Evolutionary conservation across 2,888 invertebrate species (phyloP).

Genomic region (Chrysina gloriosa): DNA sequence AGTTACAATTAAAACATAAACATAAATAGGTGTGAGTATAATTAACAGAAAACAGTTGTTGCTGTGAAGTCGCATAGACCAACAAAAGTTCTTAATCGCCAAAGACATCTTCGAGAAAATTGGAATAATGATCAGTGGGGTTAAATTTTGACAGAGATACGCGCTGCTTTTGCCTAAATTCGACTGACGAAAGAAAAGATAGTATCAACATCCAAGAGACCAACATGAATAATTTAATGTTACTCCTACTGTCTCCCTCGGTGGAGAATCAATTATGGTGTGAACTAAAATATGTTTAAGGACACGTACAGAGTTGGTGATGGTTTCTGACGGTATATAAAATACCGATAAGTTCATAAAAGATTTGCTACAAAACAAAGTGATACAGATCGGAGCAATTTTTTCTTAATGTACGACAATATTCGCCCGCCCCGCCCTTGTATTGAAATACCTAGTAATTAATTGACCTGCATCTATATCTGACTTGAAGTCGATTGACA

Average conservation of each 20-base stretch:
- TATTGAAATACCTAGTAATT: no score
- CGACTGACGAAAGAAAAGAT: slow-evolving; percentile 7
- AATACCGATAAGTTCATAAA: not conserved
- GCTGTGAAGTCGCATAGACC: no score
- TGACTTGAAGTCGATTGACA: no score
- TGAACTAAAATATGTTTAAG: not conserved
- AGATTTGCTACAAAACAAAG: not conserved
- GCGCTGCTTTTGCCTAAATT: no score
- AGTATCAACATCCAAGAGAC: slow-evolving; percentile 31
- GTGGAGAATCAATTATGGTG: not conserved
- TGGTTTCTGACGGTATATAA: not conserved
- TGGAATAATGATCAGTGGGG: no score
- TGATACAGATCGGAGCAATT: not conserved
- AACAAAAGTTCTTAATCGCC: no score
- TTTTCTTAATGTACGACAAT: not conserved
- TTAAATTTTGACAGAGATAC: no score
- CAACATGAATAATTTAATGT: slow-evolving; percentile 38
- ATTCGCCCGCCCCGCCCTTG: not conserved
- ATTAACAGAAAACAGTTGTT: no score
- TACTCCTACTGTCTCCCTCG: slow-evolving; percentile 30
- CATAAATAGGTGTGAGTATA: no score
- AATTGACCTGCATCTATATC: no score
- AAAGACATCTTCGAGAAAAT: no score
- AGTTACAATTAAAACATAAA: no score
- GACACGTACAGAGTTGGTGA: not conserved